Evolutionary conservation across 2,888 invertebrate genomes (phyloP).

Genomic region (Drosophila subquinaria): DNA sequence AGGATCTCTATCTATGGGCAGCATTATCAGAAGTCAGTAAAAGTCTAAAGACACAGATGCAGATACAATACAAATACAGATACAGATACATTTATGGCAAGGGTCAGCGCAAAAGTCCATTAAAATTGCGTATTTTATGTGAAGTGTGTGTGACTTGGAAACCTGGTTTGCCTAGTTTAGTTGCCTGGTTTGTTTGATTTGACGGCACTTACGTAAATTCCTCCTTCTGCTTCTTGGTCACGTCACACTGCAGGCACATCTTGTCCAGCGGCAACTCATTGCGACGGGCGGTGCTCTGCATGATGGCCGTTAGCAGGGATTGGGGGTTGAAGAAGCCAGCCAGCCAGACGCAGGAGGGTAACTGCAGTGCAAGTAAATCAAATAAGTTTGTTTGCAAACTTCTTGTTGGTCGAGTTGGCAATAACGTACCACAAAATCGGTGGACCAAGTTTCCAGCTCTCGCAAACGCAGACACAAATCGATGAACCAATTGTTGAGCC

Average conservation of each 20-base stretch:
- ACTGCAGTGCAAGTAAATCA: conserved; percentile 86
- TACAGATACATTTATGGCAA: neutral
- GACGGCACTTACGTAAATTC: conserved; percentile 92
- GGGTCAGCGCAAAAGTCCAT: conserved; percentile 66
- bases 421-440: conserved; percentile 93
- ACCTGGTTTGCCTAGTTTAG: conserved; percentile 6
- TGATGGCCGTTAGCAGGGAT: conserved; percentile 97
- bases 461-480: conserved; percentile 94
- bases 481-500: conserved; percentile 96
- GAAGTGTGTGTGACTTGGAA: conserved; percentile 22
- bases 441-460: conserved; percentile 95
- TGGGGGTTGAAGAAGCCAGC: conserved; percentile 99
- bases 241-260: conserved; percentile 98
- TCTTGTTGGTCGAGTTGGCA: conserved; percentile 40
- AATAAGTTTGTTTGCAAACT: conserved; percentile 34
- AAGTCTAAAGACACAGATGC: conserved; percentile 11
- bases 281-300: conserved; percentile 98
- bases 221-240: conserved; percentile 98
- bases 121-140: conserved; percentile 56
- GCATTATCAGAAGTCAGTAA: conserved; percentile 17
- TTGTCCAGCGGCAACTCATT: conserved; percentile 97
- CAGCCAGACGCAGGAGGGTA: conserved; percentile 97
- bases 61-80: neutral
- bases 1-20: conserved; percentile 1
- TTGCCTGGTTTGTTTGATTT: conserved; percentile 6